A percentile compares a stretch with the other conserved stretches of the same genome.
Evolutionary conservation across 2,113 vertebrate species (phyloP).

Genomic region (Alaudala cheleensis): DNA sequence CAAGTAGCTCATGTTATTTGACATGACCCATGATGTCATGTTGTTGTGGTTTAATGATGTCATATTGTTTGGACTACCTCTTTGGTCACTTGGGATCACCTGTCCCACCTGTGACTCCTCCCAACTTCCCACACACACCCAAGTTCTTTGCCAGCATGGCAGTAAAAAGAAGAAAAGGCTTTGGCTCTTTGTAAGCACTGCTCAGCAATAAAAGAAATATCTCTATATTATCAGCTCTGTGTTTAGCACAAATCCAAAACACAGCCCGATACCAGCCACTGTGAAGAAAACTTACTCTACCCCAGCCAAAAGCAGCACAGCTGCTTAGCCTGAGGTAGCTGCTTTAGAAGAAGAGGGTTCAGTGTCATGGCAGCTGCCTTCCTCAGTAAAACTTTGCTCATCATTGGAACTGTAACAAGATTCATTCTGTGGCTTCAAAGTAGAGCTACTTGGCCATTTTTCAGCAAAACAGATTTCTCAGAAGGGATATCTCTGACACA

Average conservation of each 20-base stretch:
- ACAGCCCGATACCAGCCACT: neutral
- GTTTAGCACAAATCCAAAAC: neutral
- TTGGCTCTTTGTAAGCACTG: neutral
- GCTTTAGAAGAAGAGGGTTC: neutral
- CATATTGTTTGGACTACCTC: neutral
- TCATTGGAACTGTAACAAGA: neutral
- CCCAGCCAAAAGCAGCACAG: neutral
- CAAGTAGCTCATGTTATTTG: neutral
- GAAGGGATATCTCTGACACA: neutral
- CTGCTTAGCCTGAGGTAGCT: neutral
- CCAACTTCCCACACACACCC: no score
- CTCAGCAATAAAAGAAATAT: neutral
- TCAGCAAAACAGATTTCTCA: neutral
- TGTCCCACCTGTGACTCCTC: neutral
- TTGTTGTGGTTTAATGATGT: neutral
- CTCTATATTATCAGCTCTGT: neutral
- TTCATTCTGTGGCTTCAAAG: neutral
- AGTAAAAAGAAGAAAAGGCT: neutral
- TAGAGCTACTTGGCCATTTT: neutral
- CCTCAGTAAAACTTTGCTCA: neutral
- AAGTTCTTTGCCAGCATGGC: neutral
- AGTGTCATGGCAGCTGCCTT: neutral
- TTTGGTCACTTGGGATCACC: neutral
- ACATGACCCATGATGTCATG: neutral
- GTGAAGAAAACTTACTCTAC: neutral